phyloP scores from a whole-genome alignment of 1,140 invertebrate species.

The Temnothorax longispinosus region DNA sequence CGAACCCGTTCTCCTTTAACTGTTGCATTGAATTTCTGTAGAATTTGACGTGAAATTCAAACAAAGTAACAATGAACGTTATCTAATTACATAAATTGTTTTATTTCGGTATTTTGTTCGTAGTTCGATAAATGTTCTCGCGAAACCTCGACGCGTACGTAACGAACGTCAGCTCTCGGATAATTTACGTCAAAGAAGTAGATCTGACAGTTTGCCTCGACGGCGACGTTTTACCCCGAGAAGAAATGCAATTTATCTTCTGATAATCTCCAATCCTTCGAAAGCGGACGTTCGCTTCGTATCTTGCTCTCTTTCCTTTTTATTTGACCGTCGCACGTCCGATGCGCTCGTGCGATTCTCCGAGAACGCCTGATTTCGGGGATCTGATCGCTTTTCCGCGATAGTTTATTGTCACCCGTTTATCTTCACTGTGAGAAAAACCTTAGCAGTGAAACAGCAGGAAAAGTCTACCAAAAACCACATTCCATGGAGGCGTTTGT shows the following conservation, averaged over 20 bases:
- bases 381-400: conserved; percentile 35
- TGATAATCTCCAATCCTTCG: conserved; percentile 64
- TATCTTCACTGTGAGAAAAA: conserved; percentile 16
- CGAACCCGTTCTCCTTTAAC: conserved; percentile 1
- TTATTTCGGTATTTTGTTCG: not conserved
- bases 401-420: conserved; percentile 46
- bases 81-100: not conserved
- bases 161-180: conserved; percentile 39
- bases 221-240: conserved; percentile 45
- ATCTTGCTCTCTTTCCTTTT: conserved; percentile 56
- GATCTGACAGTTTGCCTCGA: conserved; percentile 40
- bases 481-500: not conserved
- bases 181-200: conserved; percentile 57
- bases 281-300: conserved; percentile 60
- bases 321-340: conserved; percentile 63
- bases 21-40: not conserved
- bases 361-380: conserved; percentile 48
- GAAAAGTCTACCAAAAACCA: not conserved
- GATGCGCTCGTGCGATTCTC: conserved; percentile 38
- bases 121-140: not conserved
- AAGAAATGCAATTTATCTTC: conserved; percentile 63
- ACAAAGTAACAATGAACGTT: not conserved
- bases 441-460: not conserved
- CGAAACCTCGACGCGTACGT: conserved; percentile 17
- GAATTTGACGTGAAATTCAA: not conserved